A percentile compares a stretch with the other conserved stretches of the same genome.
Evolutionary conservation across 1,140 invertebrate species (phyloP).

Genomic region (Platyscapa corneri): DNA sequence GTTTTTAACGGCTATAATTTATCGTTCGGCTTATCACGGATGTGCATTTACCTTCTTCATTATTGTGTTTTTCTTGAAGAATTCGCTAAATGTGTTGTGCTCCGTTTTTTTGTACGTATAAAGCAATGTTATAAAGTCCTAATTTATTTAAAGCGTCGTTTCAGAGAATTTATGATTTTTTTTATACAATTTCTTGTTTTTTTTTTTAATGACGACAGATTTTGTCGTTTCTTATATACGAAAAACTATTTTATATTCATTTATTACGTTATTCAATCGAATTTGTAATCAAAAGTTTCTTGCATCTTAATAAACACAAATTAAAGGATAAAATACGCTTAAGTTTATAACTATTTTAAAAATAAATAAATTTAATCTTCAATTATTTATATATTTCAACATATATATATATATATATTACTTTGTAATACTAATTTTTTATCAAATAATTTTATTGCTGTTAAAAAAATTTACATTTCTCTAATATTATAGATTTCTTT

Average conservation of each 20-base stretch:
- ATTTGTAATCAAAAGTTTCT: conserved; percentile 14
- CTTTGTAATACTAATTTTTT: too few relatives aligned
- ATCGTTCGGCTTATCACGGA: conserved; percentile 28
- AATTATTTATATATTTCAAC: too few relatives aligned
- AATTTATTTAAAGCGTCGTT: not conserved
- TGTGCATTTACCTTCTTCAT: not conserved
- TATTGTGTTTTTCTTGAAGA: conserved; percentile 9
- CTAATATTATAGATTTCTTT: too few relatives aligned
- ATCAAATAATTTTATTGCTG: too few relatives aligned
- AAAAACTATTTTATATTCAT: conserved; percentile 14
- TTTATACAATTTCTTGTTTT: not conserved
- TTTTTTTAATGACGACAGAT: not conserved
- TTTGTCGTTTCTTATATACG: not conserved
- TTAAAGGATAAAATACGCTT: not conserved
- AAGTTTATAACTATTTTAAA: not conserved
- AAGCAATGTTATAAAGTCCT: not conserved
- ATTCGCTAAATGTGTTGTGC: not conserved
- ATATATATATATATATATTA: too few relatives aligned
- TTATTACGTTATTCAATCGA: conserved; percentile 9
- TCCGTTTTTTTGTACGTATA: not conserved
- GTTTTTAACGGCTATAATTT: conserved; percentile 26
- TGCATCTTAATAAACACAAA: not conserved
- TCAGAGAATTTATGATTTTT: conserved; percentile 7
- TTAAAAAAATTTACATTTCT: too few relatives aligned
- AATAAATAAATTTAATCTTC: too few relatives aligned